Conservation (phyloP, 2,888 invertebrate genomes). For the Oscheius myriophilus region DNA sequence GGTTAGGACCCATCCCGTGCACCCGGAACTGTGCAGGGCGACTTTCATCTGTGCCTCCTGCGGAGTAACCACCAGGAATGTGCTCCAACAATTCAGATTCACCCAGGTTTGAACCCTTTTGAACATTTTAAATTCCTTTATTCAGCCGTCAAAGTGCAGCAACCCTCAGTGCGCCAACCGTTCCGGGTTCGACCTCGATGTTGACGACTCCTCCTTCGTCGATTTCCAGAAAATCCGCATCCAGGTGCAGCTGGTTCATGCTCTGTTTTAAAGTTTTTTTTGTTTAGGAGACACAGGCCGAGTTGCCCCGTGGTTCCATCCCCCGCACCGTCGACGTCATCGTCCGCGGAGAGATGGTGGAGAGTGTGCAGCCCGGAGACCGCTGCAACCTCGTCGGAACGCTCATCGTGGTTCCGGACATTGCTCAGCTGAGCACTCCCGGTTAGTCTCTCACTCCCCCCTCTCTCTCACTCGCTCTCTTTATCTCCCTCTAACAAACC, state of each 20-base stretch:
- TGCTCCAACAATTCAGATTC: slow-evolving; percentile 95
- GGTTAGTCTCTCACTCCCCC: slow-evolving; percentile 72
- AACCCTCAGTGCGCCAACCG: slow-evolving; percentile 96
- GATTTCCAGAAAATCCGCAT: slow-evolving; percentile 98
- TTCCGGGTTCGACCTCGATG: slow-evolving; percentile 86
- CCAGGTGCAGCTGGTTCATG: slow-evolving; percentile 74
- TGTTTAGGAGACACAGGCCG: slow-evolving; percentile 86
- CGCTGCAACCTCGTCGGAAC: slow-evolving; percentile 92
- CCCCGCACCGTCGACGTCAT: slow-evolving; percentile 93
- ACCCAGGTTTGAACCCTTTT: slow-evolving; percentile 76
- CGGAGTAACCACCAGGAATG: slow-evolving; percentile 89
- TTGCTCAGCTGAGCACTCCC: slow-evolving; percentile 85
- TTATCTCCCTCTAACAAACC: not conserved
- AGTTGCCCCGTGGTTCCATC: slow-evolving; percentile 93
- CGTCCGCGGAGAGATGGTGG: slow-evolving; percentile 92
- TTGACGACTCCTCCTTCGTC: slow-evolving; percentile 91
- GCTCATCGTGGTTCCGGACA: slow-evolving; percentile 95
- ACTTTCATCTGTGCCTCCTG: slow-evolving; percentile 96
- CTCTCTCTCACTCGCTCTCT: not conserved
- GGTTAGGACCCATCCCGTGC: slow-evolving; percentile 96
- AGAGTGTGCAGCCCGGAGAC: slow-evolving; percentile 89
- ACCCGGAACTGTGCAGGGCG: slow-evolving; percentile 87
- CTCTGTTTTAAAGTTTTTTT: not conserved
- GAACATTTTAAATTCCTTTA: not conserved
- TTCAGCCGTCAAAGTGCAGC: slow-evolving; percentile 90